Conservation (phyloP, 2,797 vertebrate genomes). For the Cryptoprocta ferox region DNA sequence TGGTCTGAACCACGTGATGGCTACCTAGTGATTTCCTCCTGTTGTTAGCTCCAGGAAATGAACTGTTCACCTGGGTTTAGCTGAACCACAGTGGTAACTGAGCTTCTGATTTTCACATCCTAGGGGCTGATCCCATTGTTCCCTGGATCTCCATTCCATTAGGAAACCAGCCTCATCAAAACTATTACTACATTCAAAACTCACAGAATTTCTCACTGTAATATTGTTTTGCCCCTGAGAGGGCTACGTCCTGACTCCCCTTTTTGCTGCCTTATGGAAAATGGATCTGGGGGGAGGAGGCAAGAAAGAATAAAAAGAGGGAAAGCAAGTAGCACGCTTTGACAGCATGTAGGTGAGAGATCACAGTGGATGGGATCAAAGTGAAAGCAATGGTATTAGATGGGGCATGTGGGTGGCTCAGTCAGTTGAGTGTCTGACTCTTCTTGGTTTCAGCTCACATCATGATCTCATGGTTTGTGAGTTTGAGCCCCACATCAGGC, state of each 20-base stretch:
- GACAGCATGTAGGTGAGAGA: background rate
- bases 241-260: background rate
- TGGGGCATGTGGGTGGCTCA: too few species aligned
- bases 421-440: too few species aligned
- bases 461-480: too few species aligned
- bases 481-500: too few species aligned
- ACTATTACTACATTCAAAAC: background rate
- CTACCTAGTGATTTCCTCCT: background rate
- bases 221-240: background rate
- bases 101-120: background rate
- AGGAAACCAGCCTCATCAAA: conserved; percentile 8
- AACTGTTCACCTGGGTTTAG: background rate
- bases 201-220: background rate
- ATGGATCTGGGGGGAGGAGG: background rate
- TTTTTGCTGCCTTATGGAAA: background rate
- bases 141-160: background rate
- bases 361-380: background rate
- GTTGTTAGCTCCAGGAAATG: background rate
- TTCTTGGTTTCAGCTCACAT: too few species aligned
- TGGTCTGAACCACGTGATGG: background rate
- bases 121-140: background rate
- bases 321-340: background rate
- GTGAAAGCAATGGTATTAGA: background rate
- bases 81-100: background rate
- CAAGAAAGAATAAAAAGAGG: background rate